Base-by-base conservation (phyloP, 1,140 invertebrate genomes). In the Meteorus sp. region DNA sequence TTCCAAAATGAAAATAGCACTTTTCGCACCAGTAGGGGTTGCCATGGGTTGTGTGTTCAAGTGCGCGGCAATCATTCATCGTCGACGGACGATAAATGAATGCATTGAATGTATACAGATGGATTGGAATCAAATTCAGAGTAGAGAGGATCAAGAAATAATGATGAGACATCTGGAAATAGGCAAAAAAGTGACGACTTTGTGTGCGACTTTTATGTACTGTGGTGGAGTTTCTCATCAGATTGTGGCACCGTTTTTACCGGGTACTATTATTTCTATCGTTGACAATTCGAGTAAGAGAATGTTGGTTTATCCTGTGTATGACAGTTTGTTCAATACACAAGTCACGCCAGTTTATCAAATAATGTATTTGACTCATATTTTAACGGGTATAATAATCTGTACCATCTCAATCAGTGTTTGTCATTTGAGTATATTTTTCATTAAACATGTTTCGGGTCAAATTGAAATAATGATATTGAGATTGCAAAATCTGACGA, bases 371-470 rank as follows among this genome's bases (percentile, higher is more conserved):
- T 2, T 19, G 1, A 9, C 57, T 4, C 67, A 67, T 45, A 11
- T 61, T 13, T 9, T 70, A 8, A 51, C 59, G 11, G 60, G 60
- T 3, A n/a, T 67, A 0, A 8, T 63, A 5, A 47, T 44, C 5
- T 68, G 63, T n/a, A 56, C 63, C 1, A 13, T 64, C 3, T 45
- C 43, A 0, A 41, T 51, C 0, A 58, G 56, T 1, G 29, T 25
- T 5, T 68, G 56, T 15, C 59, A 64, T 4, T 27, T 70, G 7
- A 61, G 55, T 1, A 59, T 64, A 0, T 27, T 54, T 6, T 37
- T 70, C 2, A 48, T 70, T 2, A 59, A 58, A 9, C 68, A 70
- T 6, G 47, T 55, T 25, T 67, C 62, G 31, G 62, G 66, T 3
- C 61, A 68, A 27, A 2, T 64, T 17, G 33, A 39, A 1, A 54